Conservation (phyloP, 2,888 invertebrate genomes). For the Boloria selene region DNA sequence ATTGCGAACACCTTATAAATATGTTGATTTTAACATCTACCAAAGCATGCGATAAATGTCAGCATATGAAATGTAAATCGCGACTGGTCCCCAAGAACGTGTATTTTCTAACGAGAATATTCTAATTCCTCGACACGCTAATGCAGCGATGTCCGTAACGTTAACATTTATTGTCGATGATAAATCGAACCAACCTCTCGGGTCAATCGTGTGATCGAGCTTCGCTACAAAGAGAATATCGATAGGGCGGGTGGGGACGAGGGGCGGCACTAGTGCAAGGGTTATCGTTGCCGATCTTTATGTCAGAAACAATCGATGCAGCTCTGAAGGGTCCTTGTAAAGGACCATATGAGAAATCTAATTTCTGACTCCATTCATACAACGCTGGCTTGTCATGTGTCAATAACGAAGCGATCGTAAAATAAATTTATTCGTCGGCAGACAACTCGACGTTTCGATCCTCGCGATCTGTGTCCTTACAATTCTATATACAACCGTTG, state of each 20-base stretch:
- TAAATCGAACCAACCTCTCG: slow-evolving; percentile 67
- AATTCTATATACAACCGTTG: neutral
- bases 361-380: slow-evolving; percentile 49
- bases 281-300: slow-evolving; percentile 74
- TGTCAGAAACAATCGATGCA: slow-evolving; percentile 61
- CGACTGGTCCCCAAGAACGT: slow-evolving; percentile 29
- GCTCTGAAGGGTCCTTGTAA: slow-evolving; percentile 54
- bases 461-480: slow-evolving; percentile 22
- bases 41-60: slow-evolving; percentile 38
- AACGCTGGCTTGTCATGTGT: slow-evolving; percentile 41
- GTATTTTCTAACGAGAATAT: slow-evolving; percentile 53
- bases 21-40: slow-evolving; percentile 37
- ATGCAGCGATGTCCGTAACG: slow-evolving; percentile 57
- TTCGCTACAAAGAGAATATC: slow-evolving; percentile 56
- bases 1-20: slow-evolving; percentile 37
- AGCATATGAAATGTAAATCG: slow-evolving; percentile 41
- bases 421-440: slow-evolving; percentile 34
- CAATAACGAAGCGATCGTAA: slow-evolving; percentile 39
- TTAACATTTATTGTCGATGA: slow-evolving; percentile 65
- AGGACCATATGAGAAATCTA: slow-evolving; percentile 66
- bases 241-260: slow-evolving; percentile 57
- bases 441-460: neutral
- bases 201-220: slow-evolving; percentile 65
- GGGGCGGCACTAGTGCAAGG: slow-evolving; percentile 62
- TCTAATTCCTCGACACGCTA: slow-evolving; percentile 58